Conservation (phyloP, 2,888 invertebrate genomes). For the Aethes cnicana region DNA sequence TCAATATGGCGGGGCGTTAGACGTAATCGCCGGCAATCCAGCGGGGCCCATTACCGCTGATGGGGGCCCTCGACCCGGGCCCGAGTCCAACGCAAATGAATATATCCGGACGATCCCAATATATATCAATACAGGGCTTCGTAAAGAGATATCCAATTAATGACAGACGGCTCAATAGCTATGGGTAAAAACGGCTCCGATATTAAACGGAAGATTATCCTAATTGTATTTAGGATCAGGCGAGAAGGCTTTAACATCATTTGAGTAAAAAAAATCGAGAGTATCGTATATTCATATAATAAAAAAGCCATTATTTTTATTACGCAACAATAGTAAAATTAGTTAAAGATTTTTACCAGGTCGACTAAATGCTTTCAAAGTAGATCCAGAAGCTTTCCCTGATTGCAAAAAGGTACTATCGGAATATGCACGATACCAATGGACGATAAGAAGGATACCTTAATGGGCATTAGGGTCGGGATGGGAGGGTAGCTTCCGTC, state of each 20-base stretch:
- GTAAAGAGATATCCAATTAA: constrained; percentile 7
- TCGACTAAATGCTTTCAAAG: background rate
- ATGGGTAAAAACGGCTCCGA: constrained; percentile 2
- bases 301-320: too few species aligned
- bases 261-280: too few species aligned
- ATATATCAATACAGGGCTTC: constrained; percentile 8
- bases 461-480: constrained; percentile 15
- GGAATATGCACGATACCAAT: constrained; percentile 17
- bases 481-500: constrained; percentile 14
- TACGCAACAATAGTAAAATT: too few species aligned
- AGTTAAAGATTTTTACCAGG: too few species aligned
- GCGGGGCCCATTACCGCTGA: constrained; percentile 70
- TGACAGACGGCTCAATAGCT: constrained; percentile 1
- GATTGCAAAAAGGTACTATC: constrained; percentile 4
- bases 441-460: constrained; percentile 16
- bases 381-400: background rate
- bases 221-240: too few species aligned
- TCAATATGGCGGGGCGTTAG: constrained; percentile 67
- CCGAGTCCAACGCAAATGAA: constrained; percentile 54
- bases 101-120: constrained; percentile 27
- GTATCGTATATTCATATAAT: too few species aligned
- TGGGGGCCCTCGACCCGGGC: constrained; percentile 53
- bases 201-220: too few species aligned
- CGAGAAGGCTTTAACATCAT: too few species aligned
- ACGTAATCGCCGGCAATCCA: constrained; percentile 69